A percentile compares a stretch with the other conserved stretches of the same genome.
These are phyloP conservation scores for Eufriesea mexicana DNA, from an alignment of 1,140 invertebrate genomes.

Conservation along the genomic window DNA sequence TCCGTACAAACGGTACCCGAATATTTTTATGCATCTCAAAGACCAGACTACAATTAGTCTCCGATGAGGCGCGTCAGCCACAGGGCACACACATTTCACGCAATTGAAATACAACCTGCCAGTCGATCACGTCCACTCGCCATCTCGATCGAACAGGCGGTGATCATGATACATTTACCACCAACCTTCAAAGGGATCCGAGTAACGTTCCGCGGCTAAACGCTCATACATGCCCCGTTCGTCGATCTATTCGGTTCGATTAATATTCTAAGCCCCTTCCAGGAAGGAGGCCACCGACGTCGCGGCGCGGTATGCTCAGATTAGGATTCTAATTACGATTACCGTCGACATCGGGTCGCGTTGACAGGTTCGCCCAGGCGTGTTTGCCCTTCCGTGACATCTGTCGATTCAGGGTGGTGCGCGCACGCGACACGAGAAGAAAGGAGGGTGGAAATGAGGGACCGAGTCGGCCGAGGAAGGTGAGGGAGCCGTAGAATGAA, in stretches of 20 bases:
- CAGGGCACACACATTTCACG: no score
- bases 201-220: no score
- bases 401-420: conserved; percentile 59
- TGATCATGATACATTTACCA: not conserved
- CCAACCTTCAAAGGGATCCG: not conserved
- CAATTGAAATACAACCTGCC: no score
- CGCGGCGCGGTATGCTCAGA: conserved; percentile 34
- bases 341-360: conserved; percentile 49
- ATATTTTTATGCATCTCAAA: no score
- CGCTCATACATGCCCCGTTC: not conserved
- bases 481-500: not conserved
- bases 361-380: conserved; percentile 59
- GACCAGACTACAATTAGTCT: no score
- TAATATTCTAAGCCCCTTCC: conserved; percentile 19
- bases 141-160: no score
- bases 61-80: no score
- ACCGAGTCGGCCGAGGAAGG: not conserved
- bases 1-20: no score
- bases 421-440: conserved; percentile 46
- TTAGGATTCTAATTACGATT: conserved; percentile 70
- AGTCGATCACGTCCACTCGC: no score
- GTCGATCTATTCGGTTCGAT: not conserved
- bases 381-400: conserved; percentile 64
- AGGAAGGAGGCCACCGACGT: conserved; percentile 5
- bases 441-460: conserved; percentile 2